phyloP scores from a whole-genome alignment of 35 echinoderm and acorn worm genomes.

The Amphiura filiformis region DNA sequence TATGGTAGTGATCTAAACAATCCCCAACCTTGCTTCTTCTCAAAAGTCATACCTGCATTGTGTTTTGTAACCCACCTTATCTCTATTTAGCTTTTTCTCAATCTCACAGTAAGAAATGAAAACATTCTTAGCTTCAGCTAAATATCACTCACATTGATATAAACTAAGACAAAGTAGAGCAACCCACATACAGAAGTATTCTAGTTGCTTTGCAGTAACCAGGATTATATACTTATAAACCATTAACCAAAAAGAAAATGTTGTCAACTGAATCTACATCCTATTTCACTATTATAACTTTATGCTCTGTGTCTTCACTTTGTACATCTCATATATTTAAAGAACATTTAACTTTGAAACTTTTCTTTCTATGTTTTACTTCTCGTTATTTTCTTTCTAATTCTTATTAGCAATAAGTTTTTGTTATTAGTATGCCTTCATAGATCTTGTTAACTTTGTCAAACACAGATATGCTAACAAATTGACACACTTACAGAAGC shows the following conservation, averaged over 20 bases:
- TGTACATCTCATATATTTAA: neutral
- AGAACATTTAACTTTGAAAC: neutral
- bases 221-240: no score
- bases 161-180: no score
- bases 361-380: neutral
- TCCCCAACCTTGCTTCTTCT: no score
- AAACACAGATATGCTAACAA: neutral
- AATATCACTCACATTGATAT: no score
- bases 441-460: neutral
- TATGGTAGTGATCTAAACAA: no score
- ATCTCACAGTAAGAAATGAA: neutral
- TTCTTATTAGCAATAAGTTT: neutral
- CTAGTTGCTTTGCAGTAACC: no score
- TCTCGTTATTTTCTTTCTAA: neutral
- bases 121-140: no score
- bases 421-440: neutral
- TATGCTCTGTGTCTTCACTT: neutral
- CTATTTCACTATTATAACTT: no score
- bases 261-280: no score
- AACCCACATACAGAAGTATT: no score
- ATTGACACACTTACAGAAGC: neutral
- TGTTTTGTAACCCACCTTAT: neutral
- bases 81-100: neutral
- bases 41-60: neutral
- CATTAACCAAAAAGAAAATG: no score